These are phyloP conservation scores for Phyto melanocephala DNA, from an alignment of 2,888 invertebrate genomes.

Conservation along the genomic window DNA sequence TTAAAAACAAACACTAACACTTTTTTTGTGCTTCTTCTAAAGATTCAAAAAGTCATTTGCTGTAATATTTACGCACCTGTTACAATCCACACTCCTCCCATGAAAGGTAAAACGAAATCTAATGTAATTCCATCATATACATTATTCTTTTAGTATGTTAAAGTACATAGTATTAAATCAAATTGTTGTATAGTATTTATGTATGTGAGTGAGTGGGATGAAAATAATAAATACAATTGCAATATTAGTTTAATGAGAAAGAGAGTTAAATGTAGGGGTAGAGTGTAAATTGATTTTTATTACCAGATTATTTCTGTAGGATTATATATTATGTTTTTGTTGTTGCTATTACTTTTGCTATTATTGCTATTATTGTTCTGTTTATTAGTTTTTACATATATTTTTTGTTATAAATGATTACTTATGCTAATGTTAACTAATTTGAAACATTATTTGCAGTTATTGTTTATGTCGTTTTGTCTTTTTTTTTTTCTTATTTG, in stretches of 20 bases:
- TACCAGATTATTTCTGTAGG: conserved; percentile 42
- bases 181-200: neutral
- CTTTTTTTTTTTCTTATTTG: neutral
- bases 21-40: neutral
- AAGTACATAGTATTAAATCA: too few relatives aligned
- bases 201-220: neutral
- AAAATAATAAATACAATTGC: too few relatives aligned
- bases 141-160: too few relatives aligned
- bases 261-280: neutral
- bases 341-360: neutral
- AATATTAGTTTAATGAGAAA: too few relatives aligned
- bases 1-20: neutral
- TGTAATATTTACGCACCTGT: conserved; percentile 48
- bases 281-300: conserved; percentile 35
- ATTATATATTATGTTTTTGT: conserved; percentile 6
- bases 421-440: conserved; percentile 57
- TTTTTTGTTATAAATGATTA: conserved; percentile 48
- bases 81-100: neutral
- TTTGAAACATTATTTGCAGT: conserved; percentile 21
- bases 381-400: conserved; percentile 15
- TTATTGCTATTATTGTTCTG: neutral
- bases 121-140: conserved; percentile 38
- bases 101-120: conserved; percentile 24
- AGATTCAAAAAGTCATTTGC: conserved; percentile 50
- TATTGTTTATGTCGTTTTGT: neutral